phyloP scores from a whole-genome alignment of 2,797 vertebrate species.

The Smutsia gigantea region DNA sequence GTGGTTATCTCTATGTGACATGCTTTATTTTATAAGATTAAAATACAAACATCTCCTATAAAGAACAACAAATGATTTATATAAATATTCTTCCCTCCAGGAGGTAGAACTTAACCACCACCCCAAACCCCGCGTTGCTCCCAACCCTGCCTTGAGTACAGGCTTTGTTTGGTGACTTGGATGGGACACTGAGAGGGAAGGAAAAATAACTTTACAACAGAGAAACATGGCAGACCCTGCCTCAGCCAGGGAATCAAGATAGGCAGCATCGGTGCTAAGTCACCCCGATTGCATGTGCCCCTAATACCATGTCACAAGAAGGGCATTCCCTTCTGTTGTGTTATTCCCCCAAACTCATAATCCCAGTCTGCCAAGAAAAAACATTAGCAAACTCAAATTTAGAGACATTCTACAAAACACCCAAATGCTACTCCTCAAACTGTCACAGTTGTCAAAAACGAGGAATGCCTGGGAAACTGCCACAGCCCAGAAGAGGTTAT shows the following conservation, averaged over 20 bases:
- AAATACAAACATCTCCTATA: neutral
- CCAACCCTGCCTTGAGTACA: neutral
- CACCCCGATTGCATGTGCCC: neutral
- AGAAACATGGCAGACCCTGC: too few species aligned
- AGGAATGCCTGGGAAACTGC: neutral
- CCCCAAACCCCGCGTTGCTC: too few species aligned
- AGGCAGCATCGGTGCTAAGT: neutral
- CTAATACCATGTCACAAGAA: neutral
- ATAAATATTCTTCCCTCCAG: neutral
- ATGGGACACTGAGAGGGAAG: neutral
- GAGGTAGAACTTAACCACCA: neutral
- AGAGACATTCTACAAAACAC: neutral
- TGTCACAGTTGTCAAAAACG: neutral
- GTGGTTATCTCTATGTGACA: neutral
- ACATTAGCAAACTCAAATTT: neutral
- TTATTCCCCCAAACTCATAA: neutral
- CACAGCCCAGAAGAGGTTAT: neutral
- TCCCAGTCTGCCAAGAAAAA: neutral
- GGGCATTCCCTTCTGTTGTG: neutral
- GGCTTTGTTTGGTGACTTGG: neutral
- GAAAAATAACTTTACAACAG: neutral
- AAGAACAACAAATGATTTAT: neutral
- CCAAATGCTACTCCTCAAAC: neutral
- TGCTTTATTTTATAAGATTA: neutral
- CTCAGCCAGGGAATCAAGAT: neutral